Evolutionary conservation across 2,888 invertebrate genomes (phyloP), one percentile per base, ranked within the genome.

Genomic region (Buathra laborator): DNA sequence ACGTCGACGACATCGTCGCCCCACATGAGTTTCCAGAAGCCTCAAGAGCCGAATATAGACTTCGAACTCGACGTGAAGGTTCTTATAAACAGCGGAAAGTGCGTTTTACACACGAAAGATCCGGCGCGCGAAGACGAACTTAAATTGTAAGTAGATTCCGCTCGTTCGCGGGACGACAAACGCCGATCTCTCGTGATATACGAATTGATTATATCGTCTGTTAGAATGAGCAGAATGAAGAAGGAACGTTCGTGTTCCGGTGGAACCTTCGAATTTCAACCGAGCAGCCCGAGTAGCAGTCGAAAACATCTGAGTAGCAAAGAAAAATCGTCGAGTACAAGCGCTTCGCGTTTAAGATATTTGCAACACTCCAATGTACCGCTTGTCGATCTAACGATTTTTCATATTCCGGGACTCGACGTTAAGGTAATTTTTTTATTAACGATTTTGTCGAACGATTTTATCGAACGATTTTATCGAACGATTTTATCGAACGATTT

Each of bases 21-120:
- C 48, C 91, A 91, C 84, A 90, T 91, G 91, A 92, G 89, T 3
- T 93, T 92, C 66, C 96, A 96, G 87, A 96, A 96, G 92, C 95
- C 96, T 0, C 95, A 97, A 77, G 98, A 98, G 91, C 98, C 99
- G 0, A 98, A 98, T 92, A 98, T 99, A 77, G 99, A 99, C 94
- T 97, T 99, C 92, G 99, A 99, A 93, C 94, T 99, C 89, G 99
- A 99, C 93, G 98, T 99, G 6, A 99, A 99, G 94, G 99, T 99
- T 64, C 96, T 98, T 90, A 98, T 99, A 85, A 99, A 99, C 94
- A 98, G 98, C 90, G 99, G 99, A 9, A 98, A 99, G 94, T 99
- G 99, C 94, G 98, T 99, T 46, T 95, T 99, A 51, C 99, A 99
- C 93, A 99, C 99, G 2, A 98, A 98, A 94, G 98, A 98, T 90